Evolutionary conservation across 2,113 vertebrate genomes (phyloP), one percentile per base, ranked within the genome.

Genomic region (Gavialis gangeticus): DNA sequence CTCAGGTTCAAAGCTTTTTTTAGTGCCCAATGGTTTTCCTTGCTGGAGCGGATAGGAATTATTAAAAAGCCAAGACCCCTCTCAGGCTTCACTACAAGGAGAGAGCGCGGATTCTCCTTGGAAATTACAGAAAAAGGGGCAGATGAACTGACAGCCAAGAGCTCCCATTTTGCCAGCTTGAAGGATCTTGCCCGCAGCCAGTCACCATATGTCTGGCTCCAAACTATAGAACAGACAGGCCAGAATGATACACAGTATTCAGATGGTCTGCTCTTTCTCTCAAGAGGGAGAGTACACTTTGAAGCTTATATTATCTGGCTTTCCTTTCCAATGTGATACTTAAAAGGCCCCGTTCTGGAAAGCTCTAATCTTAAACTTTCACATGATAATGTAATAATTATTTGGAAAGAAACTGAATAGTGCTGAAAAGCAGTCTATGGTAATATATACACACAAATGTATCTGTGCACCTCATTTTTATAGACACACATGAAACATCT

Each of bases 41-140:
- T 82, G 90, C 96, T 92, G 91, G 85, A 93, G 67, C 91, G 78
- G 93, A 80, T 97, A 90, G 90, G 88, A 66, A 76, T 84, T 93
- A 89, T 62, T 90, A 96, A 97, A 96, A 96, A 94, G 75, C 14
- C 97, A 96, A 94, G 88, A 92, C 89, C 88, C 8, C 90, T 58
- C 94, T 97, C 94, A 95, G 93, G 94, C 97, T 96, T 93, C 97
- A 97, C 90, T 85, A 94, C 8, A 77, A 87, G 90, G 27, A 19
- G 55, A 85, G 93, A 95, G 75, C 12, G 1, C 54, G 69, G 82
- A 82, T 1, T 0, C 71, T 97, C 75, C 91, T 90, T 95, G 95
- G 96, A 98, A 93, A 85, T 1, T 0, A 73, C 57, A 81, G 84
- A 92, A 94, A 91, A 92, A 25, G 71, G 85, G 73, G 69, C 88